A percentile compares a stretch with the other conserved stretches of the same genome.
Conservation (phyloP, 2,888 invertebrate genomes). For the Polietes domitor region DNA sequence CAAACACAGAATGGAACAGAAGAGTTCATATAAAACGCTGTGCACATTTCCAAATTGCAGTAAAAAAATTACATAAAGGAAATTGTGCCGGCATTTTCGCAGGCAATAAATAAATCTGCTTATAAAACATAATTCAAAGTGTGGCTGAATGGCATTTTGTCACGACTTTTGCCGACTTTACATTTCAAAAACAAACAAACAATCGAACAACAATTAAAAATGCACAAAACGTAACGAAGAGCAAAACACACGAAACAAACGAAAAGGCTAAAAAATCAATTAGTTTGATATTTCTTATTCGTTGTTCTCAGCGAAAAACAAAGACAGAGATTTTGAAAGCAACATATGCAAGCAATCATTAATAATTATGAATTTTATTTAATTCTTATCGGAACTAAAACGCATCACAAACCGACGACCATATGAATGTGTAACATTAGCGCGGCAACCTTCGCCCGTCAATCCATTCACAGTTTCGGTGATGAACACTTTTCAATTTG, state of each 20-base stretch:
- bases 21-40: constrained; percentile 18
- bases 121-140: not conserved
- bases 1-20: not conserved
- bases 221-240: constrained; percentile 4
- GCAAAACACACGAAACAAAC: not conserved
- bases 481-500: not conserved
- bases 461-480: not conserved
- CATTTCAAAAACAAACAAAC: not conserved
- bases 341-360: not conserved
- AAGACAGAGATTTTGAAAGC: not conserved
- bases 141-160: constrained; percentile 5
- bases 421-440: not conserved
- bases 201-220: constrained; percentile 14
- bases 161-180: not conserved
- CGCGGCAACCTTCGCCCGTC: not conserved
- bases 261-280: not conserved
- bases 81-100: constrained; percentile 30
- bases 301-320: not conserved
- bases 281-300: not conserved
- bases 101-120: constrained; percentile 20
- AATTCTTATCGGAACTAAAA: constrained; percentile 18
- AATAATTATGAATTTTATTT: not conserved
- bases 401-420: not conserved
- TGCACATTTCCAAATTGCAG: not conserved
- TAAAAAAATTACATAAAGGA: not conserved